A percentile compares a stretch with the other conserved stretches of the same genome.
Conservation (phyloP, 1,140 invertebrate genomes). For the Zaprionus davidi region DNA sequence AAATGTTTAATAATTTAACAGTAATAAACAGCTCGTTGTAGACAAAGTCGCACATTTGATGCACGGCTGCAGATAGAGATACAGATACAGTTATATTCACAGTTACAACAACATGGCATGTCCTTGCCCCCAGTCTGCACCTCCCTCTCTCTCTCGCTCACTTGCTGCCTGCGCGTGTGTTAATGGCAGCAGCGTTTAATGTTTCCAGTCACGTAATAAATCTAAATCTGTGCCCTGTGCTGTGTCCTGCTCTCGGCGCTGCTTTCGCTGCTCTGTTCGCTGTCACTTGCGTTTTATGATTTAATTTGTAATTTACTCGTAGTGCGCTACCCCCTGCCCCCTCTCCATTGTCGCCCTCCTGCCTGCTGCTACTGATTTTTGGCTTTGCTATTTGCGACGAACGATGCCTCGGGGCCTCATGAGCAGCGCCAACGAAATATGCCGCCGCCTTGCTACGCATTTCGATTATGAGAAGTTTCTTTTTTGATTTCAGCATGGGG, state of each 20-base stretch:
- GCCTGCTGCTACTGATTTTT: slow-evolving; percentile 38
- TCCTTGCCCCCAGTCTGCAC: neutral
- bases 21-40: slow-evolving; percentile 36
- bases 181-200: slow-evolving; percentile 80
- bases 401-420: slow-evolving; percentile 67
- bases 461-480: slow-evolving; percentile 62
- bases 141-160: neutral
- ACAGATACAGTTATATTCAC: too few relatives aligned
- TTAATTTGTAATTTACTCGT: slow-evolving; percentile 82
- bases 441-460: slow-evolving; percentile 45
- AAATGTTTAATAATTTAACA: slow-evolving; percentile 49
- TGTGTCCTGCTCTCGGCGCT: neutral
- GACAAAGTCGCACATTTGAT: slow-evolving; percentile 25
- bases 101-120: too few relatives aligned
- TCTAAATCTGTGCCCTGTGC: slow-evolving; percentile 80
- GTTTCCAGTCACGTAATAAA: slow-evolving; percentile 83
- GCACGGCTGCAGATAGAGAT: slow-evolving; percentile 22
- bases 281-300: slow-evolving; percentile 83
- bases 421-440: slow-evolving; percentile 46
- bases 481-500: slow-evolving; percentile 55
- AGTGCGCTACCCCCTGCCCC: slow-evolving; percentile 35
- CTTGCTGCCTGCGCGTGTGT: slow-evolving; percentile 61
- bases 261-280: slow-evolving; percentile 70
- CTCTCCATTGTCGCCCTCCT: neutral
- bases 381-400: slow-evolving; percentile 71